Percentiles rank a stretch among this genome's conserved stretches.
Evolutionary conservation across 2,797 vertebrate genomes (phyloP).

Genomic region (Propithecus perrieri): DNA sequence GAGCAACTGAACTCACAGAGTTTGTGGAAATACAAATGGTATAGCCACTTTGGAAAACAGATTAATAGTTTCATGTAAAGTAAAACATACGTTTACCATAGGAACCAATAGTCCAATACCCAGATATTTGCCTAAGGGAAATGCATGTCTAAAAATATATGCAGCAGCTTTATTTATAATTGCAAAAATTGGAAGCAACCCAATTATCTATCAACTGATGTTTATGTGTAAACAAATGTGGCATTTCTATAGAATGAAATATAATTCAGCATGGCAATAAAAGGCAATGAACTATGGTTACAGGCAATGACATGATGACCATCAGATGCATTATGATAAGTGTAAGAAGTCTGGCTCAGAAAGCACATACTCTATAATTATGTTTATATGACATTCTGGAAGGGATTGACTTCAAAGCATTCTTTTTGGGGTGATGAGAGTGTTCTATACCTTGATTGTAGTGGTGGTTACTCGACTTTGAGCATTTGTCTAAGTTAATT

Average conservation of each 20-base stretch:
- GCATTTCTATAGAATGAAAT: background rate
- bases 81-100: background rate
- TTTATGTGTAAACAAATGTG: background rate
- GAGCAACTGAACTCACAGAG: background rate
- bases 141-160: background rate
- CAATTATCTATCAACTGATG: background rate
- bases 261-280: background rate
- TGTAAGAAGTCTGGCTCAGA: background rate
- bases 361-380: background rate
- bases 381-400: background rate
- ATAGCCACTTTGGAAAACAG: background rate
- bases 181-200: background rate
- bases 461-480: background rate
- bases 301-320: background rate
- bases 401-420: background rate
- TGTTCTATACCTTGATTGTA: background rate
- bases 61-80: background rate
- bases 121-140: background rate
- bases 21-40: background rate
- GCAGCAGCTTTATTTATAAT: background rate
- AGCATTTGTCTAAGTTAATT: background rate
- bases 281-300: background rate
- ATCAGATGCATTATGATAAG: background rate
- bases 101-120: background rate
- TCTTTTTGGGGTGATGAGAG: background rate